phyloP scores from a whole-genome alignment of 1,140 invertebrate species.

The Mylabris phalerata region DNA sequence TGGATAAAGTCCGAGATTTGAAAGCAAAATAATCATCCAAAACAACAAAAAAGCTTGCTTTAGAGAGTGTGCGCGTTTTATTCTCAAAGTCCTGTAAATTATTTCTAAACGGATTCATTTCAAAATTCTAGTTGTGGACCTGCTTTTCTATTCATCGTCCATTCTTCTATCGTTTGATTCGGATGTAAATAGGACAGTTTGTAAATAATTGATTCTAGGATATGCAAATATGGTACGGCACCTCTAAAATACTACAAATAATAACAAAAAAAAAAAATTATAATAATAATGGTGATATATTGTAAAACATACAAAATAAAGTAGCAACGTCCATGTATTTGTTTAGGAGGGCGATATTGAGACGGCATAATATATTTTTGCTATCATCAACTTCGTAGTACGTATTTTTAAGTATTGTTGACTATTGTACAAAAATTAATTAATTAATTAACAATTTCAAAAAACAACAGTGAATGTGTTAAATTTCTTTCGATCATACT shows the following conservation, averaged over 20 bases:
- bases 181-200: not conserved
- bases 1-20: not conserved
- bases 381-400: constrained; percentile 9
- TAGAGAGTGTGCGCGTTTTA: not conserved
- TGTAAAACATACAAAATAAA: constrained; percentile 6
- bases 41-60: not conserved
- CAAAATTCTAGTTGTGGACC: not conserved
- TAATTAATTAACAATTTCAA: too few relatives aligned
- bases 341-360: constrained; percentile 9
- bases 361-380: constrained; percentile 12
- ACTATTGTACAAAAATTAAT: constrained; percentile 6
- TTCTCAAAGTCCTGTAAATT: too few relatives aligned
- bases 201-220: constrained; percentile 1
- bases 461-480: too few relatives aligned
- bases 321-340: constrained; percentile 11
- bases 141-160: not conserved
- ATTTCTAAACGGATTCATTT: too few relatives aligned
- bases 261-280: not conserved
- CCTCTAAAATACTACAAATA: not conserved
- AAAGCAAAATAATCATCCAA: too few relatives aligned
- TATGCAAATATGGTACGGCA: constrained; percentile 2
- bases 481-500: not conserved
- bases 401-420: constrained; percentile 10
- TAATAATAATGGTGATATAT: constrained; percentile 14
- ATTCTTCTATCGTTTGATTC: too few relatives aligned